Conservation (phyloP, 1,140 invertebrate species). For the Ceratosolen solmsi region DNA sequence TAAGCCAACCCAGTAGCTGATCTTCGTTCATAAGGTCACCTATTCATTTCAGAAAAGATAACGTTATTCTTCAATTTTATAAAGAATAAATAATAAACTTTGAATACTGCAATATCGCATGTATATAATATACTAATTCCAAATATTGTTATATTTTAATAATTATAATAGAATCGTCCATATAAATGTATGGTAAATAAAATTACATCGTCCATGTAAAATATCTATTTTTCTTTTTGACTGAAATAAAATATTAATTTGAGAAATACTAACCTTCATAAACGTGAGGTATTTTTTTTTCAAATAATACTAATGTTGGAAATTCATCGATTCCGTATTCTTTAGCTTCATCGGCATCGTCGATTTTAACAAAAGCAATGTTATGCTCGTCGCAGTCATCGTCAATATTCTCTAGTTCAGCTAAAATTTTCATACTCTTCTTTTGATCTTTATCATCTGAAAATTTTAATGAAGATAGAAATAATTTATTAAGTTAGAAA, state of each 20-base stretch:
- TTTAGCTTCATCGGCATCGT: conserved; percentile 89
- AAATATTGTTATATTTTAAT: too few relatives aligned
- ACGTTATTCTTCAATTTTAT: too few relatives aligned
- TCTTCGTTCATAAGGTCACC: conserved; percentile 93
- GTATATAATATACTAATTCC: too few relatives aligned
- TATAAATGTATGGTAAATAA: neutral
- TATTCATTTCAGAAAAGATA: conserved; percentile 58
- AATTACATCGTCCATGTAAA: too few relatives aligned
- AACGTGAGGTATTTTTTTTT: conserved; percentile 89
- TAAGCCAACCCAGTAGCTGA: conserved; percentile 88
- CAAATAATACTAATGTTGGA: conserved; percentile 89
- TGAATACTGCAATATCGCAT: too few relatives aligned
- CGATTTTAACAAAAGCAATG: conserved; percentile 94
- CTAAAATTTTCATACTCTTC: conserved; percentile 89
- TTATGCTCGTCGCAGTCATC: conserved; percentile 94
- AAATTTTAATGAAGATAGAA: conserved; percentile 59
- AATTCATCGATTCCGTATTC: conserved; percentile 90
- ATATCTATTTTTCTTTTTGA: too few relatives aligned
- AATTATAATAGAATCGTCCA: too few relatives aligned
- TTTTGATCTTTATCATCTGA: conserved; percentile 93
- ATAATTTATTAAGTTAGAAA: too few relatives aligned
- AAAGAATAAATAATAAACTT: too few relatives aligned
- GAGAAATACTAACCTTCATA: conserved; percentile 80
- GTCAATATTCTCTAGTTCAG: conserved; percentile 93
- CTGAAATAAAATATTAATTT: neutral